Conservation (phyloP, 2,113 vertebrate genomes). For the Scolopax mira region DNA sequence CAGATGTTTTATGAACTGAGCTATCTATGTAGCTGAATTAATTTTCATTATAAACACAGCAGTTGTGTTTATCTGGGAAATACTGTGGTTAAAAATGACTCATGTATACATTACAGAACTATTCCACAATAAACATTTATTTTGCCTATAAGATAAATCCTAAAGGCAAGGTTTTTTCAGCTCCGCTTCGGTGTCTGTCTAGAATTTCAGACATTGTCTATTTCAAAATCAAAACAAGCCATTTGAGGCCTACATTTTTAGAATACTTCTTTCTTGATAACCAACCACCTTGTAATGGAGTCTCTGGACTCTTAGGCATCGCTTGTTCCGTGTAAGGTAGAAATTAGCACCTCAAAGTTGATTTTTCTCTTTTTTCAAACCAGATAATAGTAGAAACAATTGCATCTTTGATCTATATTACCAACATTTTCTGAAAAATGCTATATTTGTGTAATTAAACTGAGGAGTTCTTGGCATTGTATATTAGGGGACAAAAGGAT, state of each 20-base stretch:
- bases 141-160: neutral
- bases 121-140: neutral
- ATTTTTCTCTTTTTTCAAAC: neutral
- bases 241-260: neutral
- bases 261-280: conserved; percentile 11
- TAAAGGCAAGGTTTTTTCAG: neutral
- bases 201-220: neutral
- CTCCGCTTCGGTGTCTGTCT: neutral
- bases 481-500: neutral
- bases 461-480: neutral
- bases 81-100: conserved; percentile 35
- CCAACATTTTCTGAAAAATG: neutral
- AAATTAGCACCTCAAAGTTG: neutral
- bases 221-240: conserved; percentile 28
- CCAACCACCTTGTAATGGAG: neutral
- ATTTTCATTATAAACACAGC: conserved; percentile 36
- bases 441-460: neutral
- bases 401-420: neutral
- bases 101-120: neutral
- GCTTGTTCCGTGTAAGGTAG: neutral
- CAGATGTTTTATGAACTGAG: conserved; percentile 36
- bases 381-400: neutral
- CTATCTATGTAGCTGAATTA: neutral
- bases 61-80: conserved; percentile 48
- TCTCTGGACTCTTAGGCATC: neutral